These are phyloP conservation scores for Coendou prehensilis DNA, from an alignment of 2,797 vertebrate genomes.

Conservation along the genomic window DNA sequence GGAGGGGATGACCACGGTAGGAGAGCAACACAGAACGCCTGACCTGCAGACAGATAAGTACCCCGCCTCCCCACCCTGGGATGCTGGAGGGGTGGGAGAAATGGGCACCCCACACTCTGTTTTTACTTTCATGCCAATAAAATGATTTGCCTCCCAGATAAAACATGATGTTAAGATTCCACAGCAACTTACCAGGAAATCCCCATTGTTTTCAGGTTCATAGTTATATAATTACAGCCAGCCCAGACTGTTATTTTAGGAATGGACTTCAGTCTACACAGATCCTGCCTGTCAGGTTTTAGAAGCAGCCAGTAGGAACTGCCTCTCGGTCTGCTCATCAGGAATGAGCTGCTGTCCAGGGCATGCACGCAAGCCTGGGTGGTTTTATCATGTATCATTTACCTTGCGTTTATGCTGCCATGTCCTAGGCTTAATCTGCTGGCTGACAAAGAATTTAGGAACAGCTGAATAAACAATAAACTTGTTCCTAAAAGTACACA, in stretches of 20 bases:
- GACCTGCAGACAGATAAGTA: not conserved
- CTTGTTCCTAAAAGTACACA: not conserved
- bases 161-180: not conserved
- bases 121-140: not conserved
- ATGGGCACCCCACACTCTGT: not conserved
- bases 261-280: slow-evolving; percentile 52
- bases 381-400: not conserved
- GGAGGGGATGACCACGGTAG: not conserved
- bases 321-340: not conserved
- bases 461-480: slow-evolving; percentile 61
- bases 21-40: not conserved
- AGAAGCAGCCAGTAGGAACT: slow-evolving; percentile 33
- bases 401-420: not conserved
- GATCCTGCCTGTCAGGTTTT: slow-evolving; percentile 46
- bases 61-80: not conserved
- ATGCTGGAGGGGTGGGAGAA: too few species aligned
- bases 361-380: not conserved
- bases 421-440: not conserved
- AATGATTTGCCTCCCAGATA: not conserved
- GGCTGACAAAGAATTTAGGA: slow-evolving; percentile 44
- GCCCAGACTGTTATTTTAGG: slow-evolving; percentile 62
- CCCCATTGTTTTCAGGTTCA: not conserved
- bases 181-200: slow-evolving; percentile 54
- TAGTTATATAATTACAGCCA: slow-evolving; percentile 31
- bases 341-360: slow-evolving; percentile 11